Percentiles rank a stretch among this genome's conserved stretches.
Evolutionary conservation across 2,797 vertebrate genomes (phyloP).

Genomic region (Mus caroli): DNA sequence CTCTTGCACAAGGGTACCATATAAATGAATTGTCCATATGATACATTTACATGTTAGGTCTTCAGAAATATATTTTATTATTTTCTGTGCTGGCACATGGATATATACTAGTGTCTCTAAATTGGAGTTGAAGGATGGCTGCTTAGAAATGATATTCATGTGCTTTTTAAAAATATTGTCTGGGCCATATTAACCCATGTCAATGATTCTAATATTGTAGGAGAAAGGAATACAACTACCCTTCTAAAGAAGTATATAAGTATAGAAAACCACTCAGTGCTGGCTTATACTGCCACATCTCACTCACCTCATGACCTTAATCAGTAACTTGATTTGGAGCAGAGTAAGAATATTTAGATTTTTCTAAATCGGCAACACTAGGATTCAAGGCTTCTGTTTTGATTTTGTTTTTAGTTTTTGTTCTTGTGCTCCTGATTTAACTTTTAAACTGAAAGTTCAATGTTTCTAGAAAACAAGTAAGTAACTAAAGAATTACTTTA

Average conservation of each 20-base stretch:
- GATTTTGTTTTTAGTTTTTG: not conserved
- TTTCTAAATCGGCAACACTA: not conserved
- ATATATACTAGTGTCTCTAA: not conserved
- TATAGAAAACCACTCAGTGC: not conserved
- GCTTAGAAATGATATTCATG: not conserved
- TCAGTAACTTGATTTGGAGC: not conserved
- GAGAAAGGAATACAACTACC: not conserved
- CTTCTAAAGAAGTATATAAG: not conserved
- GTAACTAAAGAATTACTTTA: conserved; percentile 30
- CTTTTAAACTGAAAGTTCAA: conserved; percentile 1
- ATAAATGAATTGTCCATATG: not conserved
- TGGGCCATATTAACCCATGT: not conserved
- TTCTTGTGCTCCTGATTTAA: not conserved
- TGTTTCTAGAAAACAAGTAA: conserved; percentile 33
- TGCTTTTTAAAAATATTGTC: not conserved
- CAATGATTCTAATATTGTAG: not conserved
- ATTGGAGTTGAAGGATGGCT: not conserved
- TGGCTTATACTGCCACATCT: not conserved
- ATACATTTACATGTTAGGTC: not conserved
- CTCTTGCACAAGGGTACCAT: not conserved
- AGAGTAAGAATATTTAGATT: not conserved
- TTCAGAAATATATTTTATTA: not conserved
- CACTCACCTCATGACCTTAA: not conserved
- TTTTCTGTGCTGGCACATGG: not conserved
- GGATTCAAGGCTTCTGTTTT: not conserved